A percentile compares a stretch with the other conserved stretches of the same genome.
Evolutionary conservation across 2,113 vertebrate species (phyloP).

Genomic region (Trogon surrucura): DNA sequence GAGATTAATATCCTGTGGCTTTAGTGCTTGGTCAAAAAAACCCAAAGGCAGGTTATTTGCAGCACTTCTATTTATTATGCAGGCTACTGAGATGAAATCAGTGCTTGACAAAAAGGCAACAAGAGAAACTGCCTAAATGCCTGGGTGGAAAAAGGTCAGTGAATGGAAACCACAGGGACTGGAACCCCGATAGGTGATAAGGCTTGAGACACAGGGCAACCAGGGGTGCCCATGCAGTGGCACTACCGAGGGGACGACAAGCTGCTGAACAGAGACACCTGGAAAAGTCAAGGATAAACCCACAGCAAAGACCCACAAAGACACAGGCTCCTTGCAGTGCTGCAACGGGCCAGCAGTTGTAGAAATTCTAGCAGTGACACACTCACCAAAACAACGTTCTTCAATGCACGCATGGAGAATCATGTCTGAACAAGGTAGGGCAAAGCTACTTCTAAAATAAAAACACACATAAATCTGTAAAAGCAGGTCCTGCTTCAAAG

Average conservation of each 20-base stretch:
- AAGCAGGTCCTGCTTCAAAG: constrained; percentile 2
- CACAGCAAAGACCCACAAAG: neutral
- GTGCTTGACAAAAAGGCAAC: neutral
- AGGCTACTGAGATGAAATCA: neutral
- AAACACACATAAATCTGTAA: neutral
- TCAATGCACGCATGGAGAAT: neutral
- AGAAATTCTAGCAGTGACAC: neutral
- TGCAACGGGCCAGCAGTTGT: neutral
- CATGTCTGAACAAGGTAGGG: neutral
- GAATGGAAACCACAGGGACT: neutral
- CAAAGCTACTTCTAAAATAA: neutral
- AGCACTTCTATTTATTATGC: neutral
- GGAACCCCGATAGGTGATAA: neutral
- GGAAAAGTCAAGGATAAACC: neutral
- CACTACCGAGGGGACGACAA: neutral
- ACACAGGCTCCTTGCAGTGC: neutral
- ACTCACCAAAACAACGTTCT: neutral
- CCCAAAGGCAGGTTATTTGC: neutral
- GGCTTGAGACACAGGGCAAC: neutral
- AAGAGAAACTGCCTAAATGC: neutral
- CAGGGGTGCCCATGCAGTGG: neutral
- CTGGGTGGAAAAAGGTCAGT: neutral
- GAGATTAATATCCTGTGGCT: neutral
- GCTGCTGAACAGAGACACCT: neutral
- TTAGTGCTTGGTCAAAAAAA: neutral